These are phyloP conservation scores for Drosophila lowei DNA, from an alignment of 1,140 invertebrate species.

Conservation along the genomic window DNA sequence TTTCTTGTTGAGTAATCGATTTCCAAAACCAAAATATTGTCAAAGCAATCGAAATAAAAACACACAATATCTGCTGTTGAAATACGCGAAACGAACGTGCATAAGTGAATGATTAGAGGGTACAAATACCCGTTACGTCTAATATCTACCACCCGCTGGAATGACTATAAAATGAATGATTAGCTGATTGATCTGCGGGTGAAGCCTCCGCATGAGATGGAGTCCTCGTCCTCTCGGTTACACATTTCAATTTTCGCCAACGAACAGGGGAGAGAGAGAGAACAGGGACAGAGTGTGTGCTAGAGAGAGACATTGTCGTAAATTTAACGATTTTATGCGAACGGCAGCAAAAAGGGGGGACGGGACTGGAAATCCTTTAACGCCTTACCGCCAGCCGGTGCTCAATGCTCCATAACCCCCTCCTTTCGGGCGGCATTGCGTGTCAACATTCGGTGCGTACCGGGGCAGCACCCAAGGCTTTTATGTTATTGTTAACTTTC, in stretches of 20 bases:
- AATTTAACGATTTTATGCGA: constrained; percentile 77
- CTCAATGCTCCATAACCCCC: constrained; percentile 11
- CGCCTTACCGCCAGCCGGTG: constrained; percentile 25
- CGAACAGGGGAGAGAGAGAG: background rate
- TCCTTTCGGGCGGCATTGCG: constrained; percentile 1
- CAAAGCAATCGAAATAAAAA: constrained; percentile 18
- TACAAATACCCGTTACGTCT: too few relatives aligned
- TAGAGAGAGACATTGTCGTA: constrained; percentile 44
- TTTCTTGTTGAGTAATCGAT: constrained; percentile 66
- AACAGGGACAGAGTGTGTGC: too few relatives aligned
- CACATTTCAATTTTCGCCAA: constrained; percentile 42
- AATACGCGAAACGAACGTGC: too few relatives aligned
- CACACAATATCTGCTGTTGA: too few relatives aligned
- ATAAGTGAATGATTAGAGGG: too few relatives aligned
- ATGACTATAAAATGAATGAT: constrained; percentile 18
- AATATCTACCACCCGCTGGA: too few relatives aligned
- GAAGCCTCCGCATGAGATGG: background rate
- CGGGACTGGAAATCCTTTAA: constrained; percentile 52
- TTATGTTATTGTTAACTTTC: constrained; percentile 39
- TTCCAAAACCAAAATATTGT: constrained; percentile 46
- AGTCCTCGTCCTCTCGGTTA: constrained; percentile 15
- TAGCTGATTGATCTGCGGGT: constrained; percentile 35
- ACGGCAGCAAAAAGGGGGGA: constrained; percentile 25
- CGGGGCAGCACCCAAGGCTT: constrained; percentile 34
- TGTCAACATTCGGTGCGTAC: constrained; percentile 39